Evolutionary conservation across 92 coral and sea anemone genomes (phyloP).

Genomic region (Epizoanthus illoricatus): DNA sequence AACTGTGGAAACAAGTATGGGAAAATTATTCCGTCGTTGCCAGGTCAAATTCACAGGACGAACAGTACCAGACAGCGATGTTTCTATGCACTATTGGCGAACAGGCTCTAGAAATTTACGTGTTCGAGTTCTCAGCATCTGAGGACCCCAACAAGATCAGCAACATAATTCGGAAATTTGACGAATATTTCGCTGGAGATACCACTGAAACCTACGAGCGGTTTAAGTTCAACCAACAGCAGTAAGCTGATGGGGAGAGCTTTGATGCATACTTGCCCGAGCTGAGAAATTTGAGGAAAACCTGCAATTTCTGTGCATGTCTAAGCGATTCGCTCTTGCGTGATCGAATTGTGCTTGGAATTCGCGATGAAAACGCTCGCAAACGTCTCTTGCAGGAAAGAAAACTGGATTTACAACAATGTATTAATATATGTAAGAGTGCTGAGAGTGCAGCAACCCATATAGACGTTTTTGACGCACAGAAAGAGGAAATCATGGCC

Average conservation of each 20-base stretch:
- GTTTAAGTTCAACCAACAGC: constrained; percentile 34
- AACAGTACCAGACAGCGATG: constrained; percentile 36
- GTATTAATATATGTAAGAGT: constrained; percentile 34
- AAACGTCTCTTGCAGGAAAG: too few relatives aligned
- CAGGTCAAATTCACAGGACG: constrained; percentile 27
- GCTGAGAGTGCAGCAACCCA: constrained; percentile 39
- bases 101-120: too few relatives aligned
- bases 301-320: too few relatives aligned
- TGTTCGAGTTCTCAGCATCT: not conserved
- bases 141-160: too few relatives aligned
- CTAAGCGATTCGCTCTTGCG: constrained; percentile 39
- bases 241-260: constrained; percentile 24
- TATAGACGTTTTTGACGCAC: constrained; percentile 20
- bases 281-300: constrained; percentile 25
- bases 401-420: constrained; percentile 16
- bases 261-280: constrained; percentile 35
- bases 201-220: constrained; percentile 28
- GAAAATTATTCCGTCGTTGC: constrained; percentile 31
- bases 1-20: constrained; percentile 52
- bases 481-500: constrained; percentile 32
- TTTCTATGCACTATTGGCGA: too few relatives aligned
- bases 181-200: too few relatives aligned
- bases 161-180: too few relatives aligned
- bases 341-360: constrained; percentile 42
- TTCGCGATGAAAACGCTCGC: constrained; percentile 22